Evolutionary conservation across 2,888 invertebrate species (phyloP), one percentile per base, ranked within the genome.

Genomic region (Coronaproctus castanopsis): DNA sequence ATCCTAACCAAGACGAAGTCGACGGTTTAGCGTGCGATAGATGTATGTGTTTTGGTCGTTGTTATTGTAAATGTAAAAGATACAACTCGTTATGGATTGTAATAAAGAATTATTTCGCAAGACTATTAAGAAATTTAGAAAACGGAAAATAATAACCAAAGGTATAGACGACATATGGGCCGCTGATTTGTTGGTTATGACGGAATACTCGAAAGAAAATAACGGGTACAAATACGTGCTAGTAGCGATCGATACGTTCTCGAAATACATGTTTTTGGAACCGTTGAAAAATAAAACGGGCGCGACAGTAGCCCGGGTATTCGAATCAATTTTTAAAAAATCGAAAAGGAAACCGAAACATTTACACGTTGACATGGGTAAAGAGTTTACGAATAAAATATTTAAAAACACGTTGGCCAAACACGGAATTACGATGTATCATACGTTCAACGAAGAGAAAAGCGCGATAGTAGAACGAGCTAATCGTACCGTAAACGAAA

Each of bases 401-500:
- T 62, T 65, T 24, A 62, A 62, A 54, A 51, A 55, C 10, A 24
- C 64, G 19, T 55, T 65, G 21, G 61, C 61, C 21, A 51, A 61
- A 20, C 59, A 65, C 21, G 62, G 65, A 21, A 63, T 66, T 23
- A 57, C 54, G 20, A 67, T 64, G 63, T 66, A 67, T 52, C 65
- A 64, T 1, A 66, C 67, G 0, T 59, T 65, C 8, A 67, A 67
- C 61, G 66, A 67, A 50, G 65, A 66, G 3, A 70, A 71, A 62
- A 67, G 67, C 1, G 61, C 64, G 1, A 61, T 70, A 2, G 65
- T 67, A 2, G 70, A 71, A 63, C 56, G 71, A 2, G 67, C 67
- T 18, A 66, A 69, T 61, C 55, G 68, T 56, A 69, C 68, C 2
- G 49, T 70, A 18, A 69, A 68, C 62, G 63, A 64, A 22, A 65